Evolutionary conservation across 2,797 vertebrate species (phyloP), one percentile per base, ranked within the genome.

Genomic region (Alfaro cultratus): DNA sequence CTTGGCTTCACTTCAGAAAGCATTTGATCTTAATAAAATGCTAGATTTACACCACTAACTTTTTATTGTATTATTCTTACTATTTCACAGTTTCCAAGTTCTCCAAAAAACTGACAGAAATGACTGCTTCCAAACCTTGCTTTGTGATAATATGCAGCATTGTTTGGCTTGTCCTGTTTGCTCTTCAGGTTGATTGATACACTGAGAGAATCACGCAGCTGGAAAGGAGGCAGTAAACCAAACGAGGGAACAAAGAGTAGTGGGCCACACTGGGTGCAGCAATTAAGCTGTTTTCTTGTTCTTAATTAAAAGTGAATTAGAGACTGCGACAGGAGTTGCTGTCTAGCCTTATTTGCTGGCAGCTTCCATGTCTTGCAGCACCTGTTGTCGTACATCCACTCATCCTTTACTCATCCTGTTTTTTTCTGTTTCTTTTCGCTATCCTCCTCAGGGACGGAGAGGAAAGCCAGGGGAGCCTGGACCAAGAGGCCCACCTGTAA

Each of bases 401-500:
- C 77, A 86, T 87, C 78, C 80, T 84, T 43, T 80, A 81, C 78
- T 76, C 16, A 46, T 43, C n/a, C 34, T 47, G 51, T 36, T 53
- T 84, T 46, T 79, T 78, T 76, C 34, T 47, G 51, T 77, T 31
- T 46, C 68, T 36, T 77, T 82, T 43, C 10, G 8, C n/a, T 83
- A 1, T 80, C 41, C 89, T 73, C 87, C 76, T 67, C 83, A 99
- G 98, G 98, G 98, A 87, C 96, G 97, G 75, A 93, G 97, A 94
- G 98, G 98, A 83, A 98, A 98, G 91, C 85, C 95, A 43, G 97
- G 98, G 92, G 94, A 97, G 89, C 88, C 95, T 0, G 97, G 97
- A 79, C 92, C 94, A 76, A 96, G 95, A 70, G 97, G 98, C 89
- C 96, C 92, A 39, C 95, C 96, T 73, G 98, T 99, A 93, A 98